Evolutionary conservation across 2,797 vertebrate genomes (phyloP).

Genomic region (Crypturellus tataupa): DNA sequence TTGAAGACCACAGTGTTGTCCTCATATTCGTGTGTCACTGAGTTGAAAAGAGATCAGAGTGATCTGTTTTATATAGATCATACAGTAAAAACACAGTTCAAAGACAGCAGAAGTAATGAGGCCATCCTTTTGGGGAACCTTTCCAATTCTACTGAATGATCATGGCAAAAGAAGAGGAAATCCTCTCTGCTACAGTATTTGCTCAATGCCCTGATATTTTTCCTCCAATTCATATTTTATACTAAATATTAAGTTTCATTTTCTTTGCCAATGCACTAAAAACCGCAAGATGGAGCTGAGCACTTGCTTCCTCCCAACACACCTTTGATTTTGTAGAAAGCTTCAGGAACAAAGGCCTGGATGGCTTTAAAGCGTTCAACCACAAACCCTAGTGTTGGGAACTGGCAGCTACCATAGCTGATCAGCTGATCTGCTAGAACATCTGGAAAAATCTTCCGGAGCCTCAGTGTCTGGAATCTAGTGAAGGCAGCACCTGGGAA

Average conservation of each 20-base stretch:
- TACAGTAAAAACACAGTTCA: rapidly evolving
- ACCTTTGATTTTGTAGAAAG: slow-evolving; percentile 98
- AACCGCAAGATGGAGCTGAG: not conserved
- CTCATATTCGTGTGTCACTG: slow-evolving; percentile 91
- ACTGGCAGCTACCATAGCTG: slow-evolving; percentile 99
- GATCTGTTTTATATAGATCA: not conserved
- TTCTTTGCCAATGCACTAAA: not conserved
- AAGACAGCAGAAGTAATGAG: not conserved
- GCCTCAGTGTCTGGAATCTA: slow-evolving; percentile 94
- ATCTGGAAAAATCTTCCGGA: slow-evolving; percentile 92
- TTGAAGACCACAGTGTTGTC: slow-evolving; percentile 91
- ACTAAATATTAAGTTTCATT: not conserved
- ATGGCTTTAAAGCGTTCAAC: slow-evolving; percentile 99
- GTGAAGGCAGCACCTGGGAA: slow-evolving; percentile 94
- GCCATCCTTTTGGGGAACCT: not conserved
- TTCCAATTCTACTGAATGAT: not conserved
- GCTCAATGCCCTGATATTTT: not conserved
- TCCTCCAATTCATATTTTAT: not conserved
- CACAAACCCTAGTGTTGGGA: slow-evolving; percentile 96
- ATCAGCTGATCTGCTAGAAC: slow-evolving; percentile 95
- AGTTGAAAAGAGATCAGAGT: slow-evolving; percentile 1
- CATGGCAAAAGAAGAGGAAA: not conserved
- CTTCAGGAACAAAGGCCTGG: slow-evolving; percentile 95
- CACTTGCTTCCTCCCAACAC: not conserved
- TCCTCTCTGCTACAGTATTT: not conserved